phyloP scores from a whole-genome alignment of 2,888 invertebrate genomes.

The Drosophila quasianomalipes region DNA sequence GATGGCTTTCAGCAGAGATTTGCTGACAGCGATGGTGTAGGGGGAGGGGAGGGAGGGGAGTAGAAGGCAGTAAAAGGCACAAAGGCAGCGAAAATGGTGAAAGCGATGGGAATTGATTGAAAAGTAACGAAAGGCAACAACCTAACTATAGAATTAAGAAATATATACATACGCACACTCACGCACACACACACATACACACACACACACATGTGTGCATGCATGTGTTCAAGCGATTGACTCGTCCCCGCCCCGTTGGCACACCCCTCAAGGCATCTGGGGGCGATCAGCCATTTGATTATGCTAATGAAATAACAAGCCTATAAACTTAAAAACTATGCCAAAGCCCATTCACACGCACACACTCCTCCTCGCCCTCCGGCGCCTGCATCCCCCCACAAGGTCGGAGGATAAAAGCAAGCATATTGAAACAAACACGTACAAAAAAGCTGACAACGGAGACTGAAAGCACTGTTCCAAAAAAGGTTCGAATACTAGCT shows the following conservation, averaged over 20 bases:
- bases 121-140: conserved; percentile 63
- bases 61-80: conserved; percentile 65
- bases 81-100: conserved; percentile 69
- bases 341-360: conserved; percentile 65
- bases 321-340: conserved; percentile 76
- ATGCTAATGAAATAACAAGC: conserved; percentile 80
- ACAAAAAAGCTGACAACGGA: conserved; percentile 4
- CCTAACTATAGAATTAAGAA: conserved; percentile 64
- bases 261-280: conserved; percentile 15
- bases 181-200: not conserved
- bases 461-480: conserved; percentile 11
- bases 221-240: conserved; percentile 11
- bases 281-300: conserved; percentile 65
- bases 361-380: conserved; percentile 3
- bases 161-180: conserved; percentile 12
- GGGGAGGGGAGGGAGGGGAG: not conserved
- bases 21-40: conserved; percentile 50
- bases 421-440: conserved; percentile 8
- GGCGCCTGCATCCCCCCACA: not conserved
- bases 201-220: not conserved
- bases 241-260: not conserved
- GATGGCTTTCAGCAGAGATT: conserved; percentile 77
- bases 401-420: not conserved
- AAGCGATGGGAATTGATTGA: conserved; percentile 79
- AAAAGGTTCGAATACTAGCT: conserved; percentile 8